Evolutionary conservation across 2,797 vertebrate genomes (phyloP).

Genomic region (Balearica regulorum): DNA sequence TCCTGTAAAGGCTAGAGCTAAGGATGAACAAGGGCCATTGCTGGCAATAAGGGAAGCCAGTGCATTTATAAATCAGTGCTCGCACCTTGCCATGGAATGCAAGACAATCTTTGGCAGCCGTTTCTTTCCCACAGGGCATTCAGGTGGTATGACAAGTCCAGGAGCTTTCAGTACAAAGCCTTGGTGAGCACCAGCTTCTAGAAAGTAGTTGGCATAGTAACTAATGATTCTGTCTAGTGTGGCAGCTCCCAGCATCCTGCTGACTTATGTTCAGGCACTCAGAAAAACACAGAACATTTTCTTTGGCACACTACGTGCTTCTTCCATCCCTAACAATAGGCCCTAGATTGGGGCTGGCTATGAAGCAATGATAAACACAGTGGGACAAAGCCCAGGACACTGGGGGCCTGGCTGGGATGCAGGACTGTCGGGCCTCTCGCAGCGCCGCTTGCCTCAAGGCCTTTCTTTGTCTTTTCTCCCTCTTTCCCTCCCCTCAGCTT

Average conservation of each 20-base stretch:
- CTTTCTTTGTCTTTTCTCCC: slow-evolving; percentile 37
- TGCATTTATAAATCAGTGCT: neutral
- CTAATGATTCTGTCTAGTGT: neutral
- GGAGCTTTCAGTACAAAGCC: slow-evolving; percentile 3
- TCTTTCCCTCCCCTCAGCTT: slow-evolving; percentile 20
- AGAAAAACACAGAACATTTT: slow-evolving; percentile 54
- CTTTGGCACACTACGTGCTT: slow-evolving; percentile 3
- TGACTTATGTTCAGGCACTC: slow-evolving; percentile 41
- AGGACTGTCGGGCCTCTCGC: slow-evolving; percentile 31
- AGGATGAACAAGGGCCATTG: neutral
- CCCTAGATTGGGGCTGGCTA: slow-evolving; percentile 32
- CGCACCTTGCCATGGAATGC: neutral
- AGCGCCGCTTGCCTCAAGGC: neutral
- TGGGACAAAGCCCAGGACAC: slow-evolving; percentile 45
- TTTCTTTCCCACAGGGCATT: neutral
- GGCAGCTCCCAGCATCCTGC: slow-evolving; percentile 41
- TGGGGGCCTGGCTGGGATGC: slow-evolving; percentile 46
- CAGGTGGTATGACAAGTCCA: neutral
- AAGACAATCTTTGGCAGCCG: neutral
- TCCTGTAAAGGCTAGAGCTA: neutral
- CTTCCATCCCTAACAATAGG: slow-evolving; percentile 56
- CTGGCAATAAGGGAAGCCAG: neutral
- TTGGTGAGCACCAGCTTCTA: slow-evolving; percentile 10
- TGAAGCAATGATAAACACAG: slow-evolving; percentile 43
- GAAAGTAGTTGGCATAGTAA: slow-evolving; percentile 25